A percentile compares a stretch with the other conserved stretches of the same genome.
Evolutionary conservation across 2,797 vertebrate genomes (phyloP).

Genomic region (Enoplosus armatus): DNA sequence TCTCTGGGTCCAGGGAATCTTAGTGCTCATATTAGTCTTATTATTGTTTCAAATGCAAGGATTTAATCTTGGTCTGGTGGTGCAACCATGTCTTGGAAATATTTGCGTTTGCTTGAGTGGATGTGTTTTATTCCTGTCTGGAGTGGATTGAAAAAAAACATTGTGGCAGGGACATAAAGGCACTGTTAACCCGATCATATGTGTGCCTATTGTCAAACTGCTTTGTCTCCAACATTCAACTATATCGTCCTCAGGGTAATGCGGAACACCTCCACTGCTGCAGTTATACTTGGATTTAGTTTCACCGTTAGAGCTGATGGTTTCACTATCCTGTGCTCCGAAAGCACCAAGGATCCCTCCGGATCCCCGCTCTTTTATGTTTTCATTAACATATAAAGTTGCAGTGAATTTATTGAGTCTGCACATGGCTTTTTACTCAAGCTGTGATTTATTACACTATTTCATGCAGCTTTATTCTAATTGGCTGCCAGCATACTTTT

Average conservation of each 20-base stretch:
- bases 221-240: slow-evolving; percentile 47
- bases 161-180: slow-evolving; percentile 60
- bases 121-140: slow-evolving; percentile 60
- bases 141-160: slow-evolving; percentile 71
- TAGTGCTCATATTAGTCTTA: slow-evolving; percentile 58
- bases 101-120: slow-evolving; percentile 58
- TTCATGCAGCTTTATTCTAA: slow-evolving; percentile 63
- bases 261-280: slow-evolving; percentile 54
- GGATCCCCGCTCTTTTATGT: slow-evolving; percentile 46
- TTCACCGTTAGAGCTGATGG: slow-evolving; percentile 46
- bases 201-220: slow-evolving; percentile 68
- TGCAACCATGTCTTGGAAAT: slow-evolving; percentile 60
- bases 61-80: slow-evolving; percentile 60
- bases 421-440: slow-evolving; percentile 71
- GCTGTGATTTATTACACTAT: slow-evolving; percentile 71
- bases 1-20: slow-evolving; percentile 63
- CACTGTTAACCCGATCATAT: slow-evolving; percentile 66
- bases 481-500: slow-evolving; percentile 54
- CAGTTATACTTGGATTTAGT: slow-evolving; percentile 53
- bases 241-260: slow-evolving; percentile 49
- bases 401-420: slow-evolving; percentile 64
- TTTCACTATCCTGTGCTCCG: slow-evolving; percentile 46
- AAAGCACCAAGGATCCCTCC: slow-evolving; percentile 28
- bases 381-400: slow-evolving; percentile 76
- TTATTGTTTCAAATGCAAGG: slow-evolving; percentile 72